A percentile compares a stretch with the other conserved stretches of the same genome.
phyloP scores from a whole-genome alignment of 2,797 vertebrate genomes.

The Xenopus petersii region DNA sequence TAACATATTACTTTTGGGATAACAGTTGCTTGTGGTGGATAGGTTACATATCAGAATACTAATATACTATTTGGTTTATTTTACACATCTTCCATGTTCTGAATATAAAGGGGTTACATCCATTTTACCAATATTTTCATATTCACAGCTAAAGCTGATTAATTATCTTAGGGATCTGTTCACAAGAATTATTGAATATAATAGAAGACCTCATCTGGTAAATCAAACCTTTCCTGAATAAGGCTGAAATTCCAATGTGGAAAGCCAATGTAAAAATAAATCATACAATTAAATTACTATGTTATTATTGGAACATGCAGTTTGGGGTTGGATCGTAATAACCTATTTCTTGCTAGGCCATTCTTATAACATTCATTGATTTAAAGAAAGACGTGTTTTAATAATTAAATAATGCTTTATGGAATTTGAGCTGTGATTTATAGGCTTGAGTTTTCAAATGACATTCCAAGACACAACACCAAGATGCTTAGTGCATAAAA shows the following conservation, averaged over 20 bases:
- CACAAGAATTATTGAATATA: background rate
- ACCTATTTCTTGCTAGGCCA: background rate
- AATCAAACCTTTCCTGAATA: background rate
- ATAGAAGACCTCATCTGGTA: background rate
- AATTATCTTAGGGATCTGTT: background rate
- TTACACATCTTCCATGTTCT: too few species aligned
- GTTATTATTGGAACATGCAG: background rate
- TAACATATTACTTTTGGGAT: too few species aligned
- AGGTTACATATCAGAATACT: too few species aligned
- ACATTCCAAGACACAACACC: slow-evolving; percentile 42
- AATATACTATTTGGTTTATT: too few species aligned
- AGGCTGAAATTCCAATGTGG: background rate
- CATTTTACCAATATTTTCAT: too few species aligned
- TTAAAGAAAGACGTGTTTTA: slow-evolving; percentile 22
- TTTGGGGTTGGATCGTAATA: slow-evolving; percentile 12
- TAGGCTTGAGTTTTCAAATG: slow-evolving; percentile 31
- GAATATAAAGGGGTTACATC: too few species aligned
- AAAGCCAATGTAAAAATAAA: background rate
- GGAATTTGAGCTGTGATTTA: slow-evolving; percentile 39
- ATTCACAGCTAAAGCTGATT: background rate
- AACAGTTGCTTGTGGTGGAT: too few species aligned
- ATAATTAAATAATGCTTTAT: slow-evolving; percentile 41
- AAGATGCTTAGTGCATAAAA: slow-evolving; percentile 46
- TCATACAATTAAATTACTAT: background rate
- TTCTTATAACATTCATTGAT: background rate